Evolutionary conservation across 2,113 vertebrate species (phyloP), one percentile per base, ranked within the genome.

Genomic region (Nycticryphes semicollaris): DNA sequence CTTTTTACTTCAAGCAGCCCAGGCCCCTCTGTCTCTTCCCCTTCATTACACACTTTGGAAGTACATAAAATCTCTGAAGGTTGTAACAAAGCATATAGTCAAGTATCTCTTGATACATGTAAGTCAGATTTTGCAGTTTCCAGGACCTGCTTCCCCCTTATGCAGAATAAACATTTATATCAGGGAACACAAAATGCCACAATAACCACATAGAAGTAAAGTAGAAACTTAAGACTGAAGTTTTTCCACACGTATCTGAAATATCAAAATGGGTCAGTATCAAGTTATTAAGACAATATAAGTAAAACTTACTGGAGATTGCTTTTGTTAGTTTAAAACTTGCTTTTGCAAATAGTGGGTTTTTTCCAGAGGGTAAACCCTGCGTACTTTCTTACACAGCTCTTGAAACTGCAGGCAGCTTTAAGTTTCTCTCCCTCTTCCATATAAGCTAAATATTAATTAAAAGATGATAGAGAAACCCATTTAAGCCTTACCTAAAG

Each of bases 321-420:
- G 18, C 23, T 41, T 66, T 48, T 9, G 1, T 27, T 80, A 41
- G 23, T 56, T 87, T 77, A 31, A 77, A 83, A 24, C 22, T 39
- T 6, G 10, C 11, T 88, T 83, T 95, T 82, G 23, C 37, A 80
- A 80, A 56, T 1, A 64, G 27, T 68, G n/a, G n/a, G 3, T 2
- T 39, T 63, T 64, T 51, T 39, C 31, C 22, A 47, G 12, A 72
- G 30, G 37, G 57, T 60, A 78, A 74, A 73, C 6, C 20, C 22
- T 16, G 1, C 3, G 19, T 22, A n/a, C 9, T 47, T 60, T 68
- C 31, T 75, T 45, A 69, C 3, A 23, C 3, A 12, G 1, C 1
- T 27, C 39, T n/a, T 22, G 91, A 81, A 84, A 93, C 13, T 19
- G 10, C 2, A 2, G 21, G n/a, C 13, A 89, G 14, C 27, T 91